Conservation (phyloP, 2,797 vertebrate genomes). For the Numenius phaeopus region DNA sequence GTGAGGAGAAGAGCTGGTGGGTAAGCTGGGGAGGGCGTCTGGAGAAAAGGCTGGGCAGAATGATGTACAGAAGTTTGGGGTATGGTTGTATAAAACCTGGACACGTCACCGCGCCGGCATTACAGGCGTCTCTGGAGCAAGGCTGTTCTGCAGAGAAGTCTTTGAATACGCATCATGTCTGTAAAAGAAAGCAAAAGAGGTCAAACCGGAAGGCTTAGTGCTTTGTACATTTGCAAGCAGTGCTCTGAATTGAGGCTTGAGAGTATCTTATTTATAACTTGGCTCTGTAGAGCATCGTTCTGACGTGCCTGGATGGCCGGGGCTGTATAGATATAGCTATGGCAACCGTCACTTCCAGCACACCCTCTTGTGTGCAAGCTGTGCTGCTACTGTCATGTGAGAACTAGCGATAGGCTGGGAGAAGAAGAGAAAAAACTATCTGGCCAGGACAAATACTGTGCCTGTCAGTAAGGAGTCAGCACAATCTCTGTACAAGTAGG, state of each 20-base stretch:
- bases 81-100: background rate
- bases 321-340: constrained; percentile 1
- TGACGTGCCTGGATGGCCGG: background rate
- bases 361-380: background rate
- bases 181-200: background rate
- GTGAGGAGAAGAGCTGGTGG: background rate
- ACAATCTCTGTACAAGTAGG: background rate
- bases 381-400: constrained; percentile 4
- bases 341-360: background rate
- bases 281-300: background rate
- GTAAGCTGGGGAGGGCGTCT: background rate
- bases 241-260: background rate
- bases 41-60: background rate
- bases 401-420: background rate
- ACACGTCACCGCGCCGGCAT: accelerated
- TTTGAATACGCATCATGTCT: background rate
- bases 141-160: background rate
- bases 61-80: background rate
- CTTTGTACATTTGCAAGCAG: background rate
- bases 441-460: background rate
- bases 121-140: background rate
- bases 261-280: constrained; percentile 44
- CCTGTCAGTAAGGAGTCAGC: background rate
- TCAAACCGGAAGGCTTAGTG: background rate
- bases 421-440: background rate